Evolutionary conservation across 2,797 vertebrate genomes (phyloP), one percentile per base, ranked within the genome.

Genomic region (Leuciscus waleckii): DNA sequence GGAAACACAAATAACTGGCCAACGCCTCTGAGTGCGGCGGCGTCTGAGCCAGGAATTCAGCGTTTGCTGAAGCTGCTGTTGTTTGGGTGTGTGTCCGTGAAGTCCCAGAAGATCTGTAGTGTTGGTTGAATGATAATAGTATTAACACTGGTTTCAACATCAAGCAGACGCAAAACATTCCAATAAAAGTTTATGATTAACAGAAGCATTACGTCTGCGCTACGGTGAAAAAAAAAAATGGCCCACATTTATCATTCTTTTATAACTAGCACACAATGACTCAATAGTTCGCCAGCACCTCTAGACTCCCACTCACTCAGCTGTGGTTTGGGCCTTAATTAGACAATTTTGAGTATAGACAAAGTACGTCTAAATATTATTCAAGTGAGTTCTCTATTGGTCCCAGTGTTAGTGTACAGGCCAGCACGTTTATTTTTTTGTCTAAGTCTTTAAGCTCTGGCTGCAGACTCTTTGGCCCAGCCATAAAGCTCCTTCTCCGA

Each of bases 1-100:
- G 87, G 73, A 88, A 89, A 88, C 76, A 88, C 70, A 73, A 88
- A 89, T 89, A 32, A 88, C 49, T 0, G 11, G 29, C 49, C 74
- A 56, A 39, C 21, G 74, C 74, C 74, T 77, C 32, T 5, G 32
- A 37, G 51, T 7, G 37, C 21, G 16, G 37, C 21, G 16, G 6
- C 19, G 10, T 6, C 73, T 37, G 11, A 56, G 74, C 32, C 1
- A 14, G n/a, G 19, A 56, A 23, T n/a, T 56, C 23, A 26, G 16
- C 39, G 46, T 51, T n/a, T 0, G 74, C 74, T 58, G 21, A 23
- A 7, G 35, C 17, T 16, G 26, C 39, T 70, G 39, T 16, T 43
- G 68, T 70, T 23, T 68, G n/a, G 39, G n/a, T 49, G 71, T n/a
- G 74, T 77, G 32, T 32, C 26, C 61, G 1, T 39, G 54, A 29